Base-by-base conservation (phyloP, 2,113 vertebrate species). In the Leptobrachium ailaonicum region DNA sequence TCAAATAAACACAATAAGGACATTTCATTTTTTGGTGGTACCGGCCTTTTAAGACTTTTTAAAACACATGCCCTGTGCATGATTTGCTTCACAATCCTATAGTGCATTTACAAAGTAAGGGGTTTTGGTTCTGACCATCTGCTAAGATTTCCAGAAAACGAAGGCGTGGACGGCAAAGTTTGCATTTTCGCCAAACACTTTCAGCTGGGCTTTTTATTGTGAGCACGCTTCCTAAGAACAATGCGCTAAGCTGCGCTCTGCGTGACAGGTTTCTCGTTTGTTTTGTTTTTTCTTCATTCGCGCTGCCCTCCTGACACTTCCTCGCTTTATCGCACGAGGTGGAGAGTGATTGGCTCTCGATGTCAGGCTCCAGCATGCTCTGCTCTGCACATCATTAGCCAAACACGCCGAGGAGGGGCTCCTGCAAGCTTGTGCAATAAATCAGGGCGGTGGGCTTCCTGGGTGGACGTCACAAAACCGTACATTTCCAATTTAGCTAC, bases 151-250 rank as follows among this genome's bases (percentile, higher is more conserved):
- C 90, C 79, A 88, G 85, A 62, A 88, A 88, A 86, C 89, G 87
- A 87, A 85, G 76, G 85, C 88, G 74, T 85, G 83, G 88, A 88
- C 89, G 88, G 90, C 88, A 92, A 92, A 88, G 60, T 80, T 83
- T 32, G 82, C n/a, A 88, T 78, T 50, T 84, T 32, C 82, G 80
- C 83, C 86, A 89, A 86, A 78, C 77, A 60, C 73, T 75, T 76
- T 76, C 82, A 5, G 54, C 85, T 86, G 20, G 84, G 14, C 4
- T 79, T 43, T 53, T 43, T 83, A 45, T 42, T 83, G 68, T 76
- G 83, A 84, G 84, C 85, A 86, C 81, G 9, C n/a, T 82, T 86
- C 86, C 85, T 83, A 85, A 87, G 82, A 87, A 90, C 85, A 88
- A 88, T 82, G 80, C 42, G 86, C 76, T 84, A 79, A 88, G 84